Conservation (phyloP, 35 echinoderm and acorn worm species). For the Amphiura filiformis region DNA sequence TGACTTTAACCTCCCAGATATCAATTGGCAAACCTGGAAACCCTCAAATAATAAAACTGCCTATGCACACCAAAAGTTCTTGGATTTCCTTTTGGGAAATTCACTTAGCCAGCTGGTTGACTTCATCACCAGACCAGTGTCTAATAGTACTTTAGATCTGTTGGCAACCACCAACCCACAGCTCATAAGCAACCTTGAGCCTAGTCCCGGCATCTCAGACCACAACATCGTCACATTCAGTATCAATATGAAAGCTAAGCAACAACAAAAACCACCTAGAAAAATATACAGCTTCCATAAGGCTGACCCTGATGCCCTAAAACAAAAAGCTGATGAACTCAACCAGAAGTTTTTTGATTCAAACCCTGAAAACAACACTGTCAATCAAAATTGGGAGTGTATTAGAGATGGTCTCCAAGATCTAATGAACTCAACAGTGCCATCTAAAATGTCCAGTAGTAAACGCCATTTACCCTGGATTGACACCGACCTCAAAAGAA, state of each 20-base stretch:
- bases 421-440: neutral
- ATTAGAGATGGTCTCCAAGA: constrained; percentile 21
- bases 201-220: constrained; percentile 44
- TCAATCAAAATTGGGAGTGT: constrained; percentile 38
- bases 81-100: constrained; percentile 35
- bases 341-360: constrained; percentile 24
- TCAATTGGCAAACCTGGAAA: no score
- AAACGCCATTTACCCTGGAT: constrained; percentile 37
- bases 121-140: constrained; percentile 38
- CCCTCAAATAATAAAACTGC: no score
- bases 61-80: constrained; percentile 3
- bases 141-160: constrained; percentile 1
- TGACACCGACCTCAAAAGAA: constrained; percentile 21
- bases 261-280: neutral
- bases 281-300: constrained; percentile 46
- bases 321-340: neutral
- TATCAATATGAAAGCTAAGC: constrained; percentile 31
- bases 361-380: constrained; percentile 29
- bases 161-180: neutral
- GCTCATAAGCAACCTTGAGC: constrained; percentile 3
- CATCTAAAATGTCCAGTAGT: constrained; percentile 27
- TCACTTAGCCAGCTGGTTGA: constrained; percentile 15
- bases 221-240: constrained; percentile 21
- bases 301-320: neutral
- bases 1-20: neutral